Evolutionary conservation across 2,888 invertebrate genomes (phyloP), one percentile per base, ranked within the genome.

Genomic region (Tanypteryx hageni): DNA sequence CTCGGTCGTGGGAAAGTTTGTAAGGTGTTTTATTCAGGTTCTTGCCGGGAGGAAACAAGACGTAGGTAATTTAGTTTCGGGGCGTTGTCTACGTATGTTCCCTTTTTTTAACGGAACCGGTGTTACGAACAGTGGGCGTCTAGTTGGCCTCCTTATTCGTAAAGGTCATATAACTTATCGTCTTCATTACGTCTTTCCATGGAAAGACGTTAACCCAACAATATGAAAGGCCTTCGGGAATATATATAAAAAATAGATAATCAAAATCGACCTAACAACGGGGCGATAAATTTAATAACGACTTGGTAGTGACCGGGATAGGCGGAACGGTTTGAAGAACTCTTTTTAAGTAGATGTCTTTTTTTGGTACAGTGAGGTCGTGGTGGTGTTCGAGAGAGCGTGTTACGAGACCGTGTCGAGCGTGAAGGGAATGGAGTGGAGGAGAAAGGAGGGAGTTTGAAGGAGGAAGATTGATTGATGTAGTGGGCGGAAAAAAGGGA

Each of bases 231-330:
- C 44, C 1, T 44, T 44, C 44, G 44, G 5, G 44, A 44, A 44
- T 44, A 44, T 44, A 5, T 44, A 44, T 44, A 44, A 44, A 44
- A 3, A 44, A 44, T 44, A 44, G 44, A 44, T 44, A 44, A 44
- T 44, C 44, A 5, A 22, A 76, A 76, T 27, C n/a, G 76, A 27
- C 11, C 76, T 27, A 27, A 16, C 9, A 27, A 76, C n/a, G 76
- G 76, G 22, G 76, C 27, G 76, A 76, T 76, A 76, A 27, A 76
- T 76, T 76, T 76, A 76, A 76, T 76, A 76, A 76, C 76, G 76
- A 27, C 27, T 27, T 22, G 18, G 22, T 18, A 68, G n/a, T 27
- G 13, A 22, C 76, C 76, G 76, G 27, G 11, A 27, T 76, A 18
- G 22, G 13, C 76, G 13, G 27, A 27, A 22, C 22, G 22, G 76